Evolutionary conservation across 2,797 vertebrate species (phyloP), one percentile per base, ranked within the genome.

Genomic region (Typhlichthys subterraneus): DNA sequence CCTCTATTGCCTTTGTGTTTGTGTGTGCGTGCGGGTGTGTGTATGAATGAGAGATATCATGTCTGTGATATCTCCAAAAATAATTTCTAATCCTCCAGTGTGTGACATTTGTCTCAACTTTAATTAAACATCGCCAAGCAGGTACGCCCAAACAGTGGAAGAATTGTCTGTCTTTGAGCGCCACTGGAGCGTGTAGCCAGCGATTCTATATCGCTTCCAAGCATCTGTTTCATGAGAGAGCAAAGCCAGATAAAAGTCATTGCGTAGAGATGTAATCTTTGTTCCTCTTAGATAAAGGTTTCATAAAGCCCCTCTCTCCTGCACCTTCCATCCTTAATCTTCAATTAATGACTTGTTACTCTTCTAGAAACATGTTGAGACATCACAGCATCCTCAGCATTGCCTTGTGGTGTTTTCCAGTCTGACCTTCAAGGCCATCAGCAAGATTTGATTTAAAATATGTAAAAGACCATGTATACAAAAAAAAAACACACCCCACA

Each of bases 91-190:
- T 65, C 53, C 48, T 72, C 42, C 56, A 54, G 17, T 70, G 57
- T 74, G 69, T 76, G 68, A 72, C 67, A 79, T 79, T 67, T 63
- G 53, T 75, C 69, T 81, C 61, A 77, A 65, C 68, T 59, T 74
- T 81, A 85, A 82, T 86, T 83, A 82, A 77, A 75, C 59, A 69
- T 69, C 61, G 64, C 56, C 53, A 12, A 60, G 60, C 19, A 64
- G 62, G 13, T 59, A 53, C 23, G 52, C 33, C 56, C 14, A 65
- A 76, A 69, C 52, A 61, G 50, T 54, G 61, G 31, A 71, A 53
- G 9, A 46, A 29, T 53, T 58, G 5, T 51, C 33, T 68, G 70
- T 65, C 45, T 33, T 73, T 70, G 49, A 53, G 53, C 53, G 42
- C 38, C 64, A 48, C 45, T 5, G 29, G 23, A 69, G 57, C 46